Evolutionary conservation across 2,113 vertebrate species (phyloP).

Genomic region (Dicrurus megarhynchus): DNA sequence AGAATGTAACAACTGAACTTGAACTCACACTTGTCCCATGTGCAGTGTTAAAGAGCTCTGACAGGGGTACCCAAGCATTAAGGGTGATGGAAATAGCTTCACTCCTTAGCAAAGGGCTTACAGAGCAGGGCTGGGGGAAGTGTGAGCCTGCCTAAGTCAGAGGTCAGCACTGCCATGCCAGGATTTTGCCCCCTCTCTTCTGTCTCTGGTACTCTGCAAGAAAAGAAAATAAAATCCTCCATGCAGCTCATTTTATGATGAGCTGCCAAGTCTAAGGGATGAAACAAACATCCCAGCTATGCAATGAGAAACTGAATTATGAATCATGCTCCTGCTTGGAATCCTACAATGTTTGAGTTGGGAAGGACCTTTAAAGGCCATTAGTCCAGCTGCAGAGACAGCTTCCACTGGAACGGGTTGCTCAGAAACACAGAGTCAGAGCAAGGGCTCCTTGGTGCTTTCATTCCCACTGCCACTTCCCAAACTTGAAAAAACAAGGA

Average conservation of each 20-base stretch:
- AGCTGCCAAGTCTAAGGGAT: neutral
- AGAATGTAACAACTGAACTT: neutral
- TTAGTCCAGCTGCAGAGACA: neutral
- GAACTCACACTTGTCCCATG: neutral
- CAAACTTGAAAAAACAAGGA: neutral
- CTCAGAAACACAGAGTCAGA: neutral
- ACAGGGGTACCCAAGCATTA: neutral
- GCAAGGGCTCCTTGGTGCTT: neutral
- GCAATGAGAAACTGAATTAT: neutral
- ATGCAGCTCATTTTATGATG: neutral
- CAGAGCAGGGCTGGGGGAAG: neutral
- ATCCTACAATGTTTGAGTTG: neutral
- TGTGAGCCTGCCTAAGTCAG: neutral
- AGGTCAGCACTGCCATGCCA: neutral
- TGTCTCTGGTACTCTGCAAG: neutral
- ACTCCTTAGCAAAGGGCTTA: neutral
- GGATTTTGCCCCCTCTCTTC: neutral
- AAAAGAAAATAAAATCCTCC: neutral
- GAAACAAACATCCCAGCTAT: neutral
- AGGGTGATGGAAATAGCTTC: neutral
- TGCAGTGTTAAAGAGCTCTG: neutral
- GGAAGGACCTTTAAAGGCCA: neutral
- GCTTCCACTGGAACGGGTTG: neutral
- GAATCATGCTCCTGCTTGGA: neutral
- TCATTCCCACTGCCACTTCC: neutral